Percentiles rank a stretch among this genome's conserved stretches.
Conservation (phyloP, 1,140 invertebrate species). For the Zeugodacus cucurbitae region DNA sequence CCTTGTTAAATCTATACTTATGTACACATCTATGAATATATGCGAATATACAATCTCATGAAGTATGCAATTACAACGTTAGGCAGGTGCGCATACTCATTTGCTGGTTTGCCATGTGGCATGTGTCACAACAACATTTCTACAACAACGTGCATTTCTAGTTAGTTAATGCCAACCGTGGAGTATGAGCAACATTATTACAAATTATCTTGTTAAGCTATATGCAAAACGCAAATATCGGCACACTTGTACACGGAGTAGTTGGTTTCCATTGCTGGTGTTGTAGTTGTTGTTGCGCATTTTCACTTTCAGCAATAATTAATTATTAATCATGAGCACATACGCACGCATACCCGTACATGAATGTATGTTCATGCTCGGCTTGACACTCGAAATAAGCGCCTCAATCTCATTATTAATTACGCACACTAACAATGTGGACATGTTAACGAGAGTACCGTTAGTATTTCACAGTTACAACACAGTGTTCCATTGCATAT, state of each 20-base stretch:
- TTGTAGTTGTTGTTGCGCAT: not conserved
- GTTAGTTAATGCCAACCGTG: not conserved
- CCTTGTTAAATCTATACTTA: not conserved
- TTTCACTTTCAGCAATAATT: slow-evolving; percentile 30
- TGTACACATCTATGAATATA: not conserved
- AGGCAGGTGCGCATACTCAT: too few relatives aligned
- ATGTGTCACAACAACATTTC: not conserved
- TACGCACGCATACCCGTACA: not conserved
- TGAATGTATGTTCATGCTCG: not conserved
- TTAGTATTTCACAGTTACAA: not conserved
- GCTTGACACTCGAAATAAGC: not conserved
- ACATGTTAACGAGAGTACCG: not conserved
- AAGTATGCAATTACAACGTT: not conserved
- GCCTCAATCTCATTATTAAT: not conserved
- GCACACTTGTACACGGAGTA: not conserved
- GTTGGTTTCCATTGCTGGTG: not conserved
- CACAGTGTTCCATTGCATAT: not conserved
- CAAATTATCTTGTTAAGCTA: slow-evolving; percentile 13
- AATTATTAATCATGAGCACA: not conserved
- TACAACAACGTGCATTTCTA: too few relatives aligned
- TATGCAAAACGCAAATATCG: not conserved
- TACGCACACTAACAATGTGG: not conserved
- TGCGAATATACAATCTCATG: not conserved
- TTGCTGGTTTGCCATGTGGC: not conserved
- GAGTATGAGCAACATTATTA: slow-evolving; percentile 25